Evolutionary conservation across 1,140 invertebrate genomes (phyloP).

Genomic region (Aphidius ervi): DNA sequence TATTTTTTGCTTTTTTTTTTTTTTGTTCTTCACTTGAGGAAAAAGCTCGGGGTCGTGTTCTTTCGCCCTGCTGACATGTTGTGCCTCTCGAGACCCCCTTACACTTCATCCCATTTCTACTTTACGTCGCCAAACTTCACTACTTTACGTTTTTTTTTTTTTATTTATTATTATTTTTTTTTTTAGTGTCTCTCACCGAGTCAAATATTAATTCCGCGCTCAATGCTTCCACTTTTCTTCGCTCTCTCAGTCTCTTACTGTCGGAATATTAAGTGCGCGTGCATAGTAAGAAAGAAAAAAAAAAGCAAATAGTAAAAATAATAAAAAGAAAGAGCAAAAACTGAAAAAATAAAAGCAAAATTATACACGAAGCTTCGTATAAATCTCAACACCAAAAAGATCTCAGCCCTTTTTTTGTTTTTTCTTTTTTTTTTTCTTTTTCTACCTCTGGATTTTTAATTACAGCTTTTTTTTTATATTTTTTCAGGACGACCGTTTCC

Average conservation of each 20-base stretch:
- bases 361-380: slow-evolving; percentile 1
- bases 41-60: slow-evolving; percentile 15
- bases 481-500: slow-evolving; percentile 30
- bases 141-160: not conserved
- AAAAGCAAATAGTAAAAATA: slow-evolving; percentile 13
- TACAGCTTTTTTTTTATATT: slow-evolving; percentile 7
- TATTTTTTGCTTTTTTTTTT: slow-evolving; percentile 6
- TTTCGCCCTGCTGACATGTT: slow-evolving; percentile 17
- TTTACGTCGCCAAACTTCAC: not conserved
- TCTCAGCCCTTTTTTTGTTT: too few species aligned
- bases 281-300: slow-evolving; percentile 16
- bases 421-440: too few species aligned
- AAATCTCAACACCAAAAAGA: too few species aligned
- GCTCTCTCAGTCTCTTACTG: slow-evolving; percentile 6
- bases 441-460: too few species aligned
- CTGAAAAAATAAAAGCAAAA: not conserved
- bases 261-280: slow-evolving; percentile 1
- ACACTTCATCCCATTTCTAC: slow-evolving; percentile 6
- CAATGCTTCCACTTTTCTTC: slow-evolving; percentile 11
- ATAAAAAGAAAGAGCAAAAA: not conserved
- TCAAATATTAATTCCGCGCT: slow-evolving; percentile 15
- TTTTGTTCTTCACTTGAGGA: slow-evolving; percentile 13
- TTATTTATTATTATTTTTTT: slow-evolving; percentile 10
- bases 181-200: slow-evolving; percentile 5
- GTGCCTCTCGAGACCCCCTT: slow-evolving; percentile 12